A percentile compares a stretch with the other conserved stretches of the same genome.
Conservation (phyloP, 2,888 invertebrate species). For the Lycia hirtaria region DNA sequence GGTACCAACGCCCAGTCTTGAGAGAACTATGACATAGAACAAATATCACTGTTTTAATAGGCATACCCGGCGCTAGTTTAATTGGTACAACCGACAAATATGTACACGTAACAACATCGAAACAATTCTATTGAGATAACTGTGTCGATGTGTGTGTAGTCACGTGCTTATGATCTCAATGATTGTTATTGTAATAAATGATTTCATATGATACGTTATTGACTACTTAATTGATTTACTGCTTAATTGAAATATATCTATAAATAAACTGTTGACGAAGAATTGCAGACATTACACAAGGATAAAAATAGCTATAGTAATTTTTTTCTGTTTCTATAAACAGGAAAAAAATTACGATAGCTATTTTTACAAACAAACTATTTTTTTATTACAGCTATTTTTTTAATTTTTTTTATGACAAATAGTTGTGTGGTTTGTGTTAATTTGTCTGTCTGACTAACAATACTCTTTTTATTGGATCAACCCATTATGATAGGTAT, state of each 20-base stretch:
- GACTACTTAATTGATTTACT: constrained; percentile 19
- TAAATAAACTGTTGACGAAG: constrained; percentile 3
- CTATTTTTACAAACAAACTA: no score
- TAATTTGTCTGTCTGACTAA: no score
- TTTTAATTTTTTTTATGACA: no score
- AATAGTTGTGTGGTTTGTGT: no score
- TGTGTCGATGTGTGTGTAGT: constrained; percentile 26
- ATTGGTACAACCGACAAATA: constrained; percentile 13
- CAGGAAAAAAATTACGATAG: no score
- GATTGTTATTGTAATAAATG: constrained; percentile 38
- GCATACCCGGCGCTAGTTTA: constrained; percentile 44
- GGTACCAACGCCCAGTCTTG: constrained; percentile 33
- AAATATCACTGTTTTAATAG: constrained; percentile 34
- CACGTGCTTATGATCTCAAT: constrained; percentile 49
- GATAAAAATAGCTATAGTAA: not conserved
- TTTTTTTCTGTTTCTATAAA: no score
- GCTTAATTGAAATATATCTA: constrained; percentile 31
- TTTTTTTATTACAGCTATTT: no score
- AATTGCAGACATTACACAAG: not conserved
- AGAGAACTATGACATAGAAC: constrained; percentile 10
- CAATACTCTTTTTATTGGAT: no score
- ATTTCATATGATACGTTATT: constrained; percentile 27
- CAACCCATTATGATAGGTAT: no score
- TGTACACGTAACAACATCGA: constrained; percentile 15
- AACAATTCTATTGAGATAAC: constrained; percentile 15